Conservation (phyloP, 1,140 invertebrate species). For the Danaus melanippus region DNA sequence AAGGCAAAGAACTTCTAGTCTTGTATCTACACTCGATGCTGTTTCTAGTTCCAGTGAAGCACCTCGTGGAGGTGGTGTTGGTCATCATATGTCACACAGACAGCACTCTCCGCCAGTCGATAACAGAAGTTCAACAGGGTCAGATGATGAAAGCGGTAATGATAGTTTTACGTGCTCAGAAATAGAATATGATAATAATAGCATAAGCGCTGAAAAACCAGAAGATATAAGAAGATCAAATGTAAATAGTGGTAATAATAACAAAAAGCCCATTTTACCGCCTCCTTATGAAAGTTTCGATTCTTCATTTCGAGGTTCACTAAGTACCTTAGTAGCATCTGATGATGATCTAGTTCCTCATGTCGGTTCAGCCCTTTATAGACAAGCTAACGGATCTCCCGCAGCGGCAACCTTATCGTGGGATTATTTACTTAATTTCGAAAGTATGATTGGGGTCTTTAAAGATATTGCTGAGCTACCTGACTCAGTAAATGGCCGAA, state of each 20-base stretch:
- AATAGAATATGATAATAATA: slow-evolving; percentile 96
- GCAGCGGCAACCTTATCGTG: slow-evolving; percentile 83
- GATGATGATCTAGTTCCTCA: slow-evolving; percentile 89
- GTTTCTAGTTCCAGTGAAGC: slow-evolving; percentile 94
- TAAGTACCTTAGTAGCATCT: slow-evolving; percentile 92
- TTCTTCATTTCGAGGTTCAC: slow-evolving; percentile 92
- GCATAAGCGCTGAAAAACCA: slow-evolving; percentile 84
- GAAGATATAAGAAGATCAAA: slow-evolving; percentile 76
- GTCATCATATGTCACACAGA: slow-evolving; percentile 76
- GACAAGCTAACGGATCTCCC: slow-evolving; percentile 83
- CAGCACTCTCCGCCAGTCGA: slow-evolving; percentile 81
- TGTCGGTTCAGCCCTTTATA: slow-evolving; percentile 80
- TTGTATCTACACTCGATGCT: slow-evolving; percentile 93
- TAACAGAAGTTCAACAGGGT: slow-evolving; percentile 84
- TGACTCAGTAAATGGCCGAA: slow-evolving; percentile 80
- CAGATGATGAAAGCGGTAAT: slow-evolving; percentile 95
- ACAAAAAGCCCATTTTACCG: slow-evolving; percentile 77
- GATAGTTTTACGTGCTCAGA: slow-evolving; percentile 98
- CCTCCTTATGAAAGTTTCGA: slow-evolving; percentile 93
- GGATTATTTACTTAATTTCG: slow-evolving; percentile 95
- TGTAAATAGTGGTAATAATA: slow-evolving; percentile 71
- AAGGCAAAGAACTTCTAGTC: slow-evolving; percentile 86
- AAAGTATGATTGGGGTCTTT: slow-evolving; percentile 94
- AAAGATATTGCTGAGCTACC: slow-evolving; percentile 96
- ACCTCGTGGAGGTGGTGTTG: slow-evolving; percentile 75